A percentile compares a stretch with the other conserved stretches of the same genome.
Conservation (phyloP, 2,113 vertebrate genomes). For the Eidolon helvum region DNA sequence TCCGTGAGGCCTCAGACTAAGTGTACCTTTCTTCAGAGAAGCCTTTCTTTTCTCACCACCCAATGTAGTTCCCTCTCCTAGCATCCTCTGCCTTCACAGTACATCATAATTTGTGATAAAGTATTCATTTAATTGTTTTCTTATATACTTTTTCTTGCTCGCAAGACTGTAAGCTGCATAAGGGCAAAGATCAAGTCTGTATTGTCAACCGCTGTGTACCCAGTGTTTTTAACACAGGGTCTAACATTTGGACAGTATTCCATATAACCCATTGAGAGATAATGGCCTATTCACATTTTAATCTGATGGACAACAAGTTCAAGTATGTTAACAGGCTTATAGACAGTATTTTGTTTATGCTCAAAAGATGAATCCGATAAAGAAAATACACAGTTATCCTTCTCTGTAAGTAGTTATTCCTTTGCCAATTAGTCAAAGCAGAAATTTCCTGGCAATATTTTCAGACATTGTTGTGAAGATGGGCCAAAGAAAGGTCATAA, state of each 20-base stretch:
- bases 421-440: slow-evolving; percentile 65
- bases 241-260: not conserved
- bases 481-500: slow-evolving; percentile 39
- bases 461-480: slow-evolving; percentile 37
- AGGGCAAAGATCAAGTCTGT: not conserved
- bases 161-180: not conserved
- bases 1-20: not conserved
- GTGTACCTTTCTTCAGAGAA: not conserved
- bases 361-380: slow-evolving; percentile 44
- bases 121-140: not conserved
- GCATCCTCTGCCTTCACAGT: not conserved
- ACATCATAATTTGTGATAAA: not conserved
- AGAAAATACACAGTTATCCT: slow-evolving; percentile 57
- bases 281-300: slow-evolving; percentile 29
- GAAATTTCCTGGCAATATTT: slow-evolving; percentile 65
- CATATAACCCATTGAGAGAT: not conserved
- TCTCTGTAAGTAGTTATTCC: slow-evolving; percentile 35
- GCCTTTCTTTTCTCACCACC: not conserved
- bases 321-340: not conserved
- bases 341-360: not conserved
- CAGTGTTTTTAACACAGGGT: not conserved
- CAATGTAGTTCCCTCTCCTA: not conserved
- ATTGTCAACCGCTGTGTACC: not conserved
- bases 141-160: not conserved
- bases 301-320: slow-evolving; percentile 35